Evolutionary conservation across 2,113 vertebrate species (phyloP), one percentile per base, ranked within the genome.

Genomic region (Aepyceros melampus): DNA sequence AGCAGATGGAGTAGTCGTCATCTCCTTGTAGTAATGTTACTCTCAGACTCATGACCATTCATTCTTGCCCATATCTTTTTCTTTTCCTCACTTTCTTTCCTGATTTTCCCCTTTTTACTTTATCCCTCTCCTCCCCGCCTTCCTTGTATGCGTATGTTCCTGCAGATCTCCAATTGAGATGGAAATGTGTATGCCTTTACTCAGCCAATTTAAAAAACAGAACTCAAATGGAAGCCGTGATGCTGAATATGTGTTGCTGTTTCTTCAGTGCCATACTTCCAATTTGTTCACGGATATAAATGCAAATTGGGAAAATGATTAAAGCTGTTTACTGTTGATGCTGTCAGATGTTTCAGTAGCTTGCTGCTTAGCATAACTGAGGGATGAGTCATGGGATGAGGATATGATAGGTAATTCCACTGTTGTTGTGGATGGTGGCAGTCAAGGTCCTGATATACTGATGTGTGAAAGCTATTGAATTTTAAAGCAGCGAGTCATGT

Each of bases 241-340:
- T 96, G 3, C 67, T 95, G 94, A 91, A 82, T 95, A 33, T 60
- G 17, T 94, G 91, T 97, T 89, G 2, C 45, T 86, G 17, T 92
- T 94, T 96, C 97, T 98, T 94, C 94, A 87, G 97, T 98, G 98
- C 98, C 97, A 87, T 97, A 82, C 31, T 92, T 97, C 91, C 90
- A 93, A 36, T 94, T 96, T 91, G 96, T 96, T n/a, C 0, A 0
- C 16, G 85, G 97, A 93, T 43, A 27, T 90, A 88, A 78, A 89
- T 97, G 83, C 6, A 1, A 96, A 97, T 53, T 49, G 91, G 87
- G 94, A 96, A 53, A 58, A 27, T 49, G 95, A 62, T 98, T 43
- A 96, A 97, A 71, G 64, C 33, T 98, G 91, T 94, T 64, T 64
- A 76, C n/a, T 76, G 33, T 97, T 56, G 58, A 91, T 74, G 87